phyloP scores from a whole-genome alignment of 2,888 invertebrate genomes.

The Miltochrista miniata region DNA sequence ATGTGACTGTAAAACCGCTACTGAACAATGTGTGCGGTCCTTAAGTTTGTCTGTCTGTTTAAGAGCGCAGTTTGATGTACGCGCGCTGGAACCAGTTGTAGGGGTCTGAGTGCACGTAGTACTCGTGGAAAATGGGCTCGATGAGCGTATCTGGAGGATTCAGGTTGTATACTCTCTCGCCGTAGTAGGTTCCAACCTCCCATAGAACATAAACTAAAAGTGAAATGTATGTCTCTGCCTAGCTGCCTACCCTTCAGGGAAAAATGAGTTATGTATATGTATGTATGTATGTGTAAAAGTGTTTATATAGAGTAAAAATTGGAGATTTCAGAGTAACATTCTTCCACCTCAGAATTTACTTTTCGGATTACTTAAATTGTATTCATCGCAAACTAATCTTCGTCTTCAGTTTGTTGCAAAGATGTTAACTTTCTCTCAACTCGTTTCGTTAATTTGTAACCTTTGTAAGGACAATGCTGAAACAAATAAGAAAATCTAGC shows the following conservation, averaged over 20 bases:
- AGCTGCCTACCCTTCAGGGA: too few species aligned
- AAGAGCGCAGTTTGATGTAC: conserved; percentile 80
- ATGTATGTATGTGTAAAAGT: too few species aligned
- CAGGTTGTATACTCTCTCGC: conserved; percentile 91
- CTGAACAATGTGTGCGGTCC: background rate
- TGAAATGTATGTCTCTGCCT: too few species aligned
- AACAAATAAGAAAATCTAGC: background rate
- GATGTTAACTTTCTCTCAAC: background rate
- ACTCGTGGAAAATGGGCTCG: conserved; percentile 87
- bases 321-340: too few species aligned
- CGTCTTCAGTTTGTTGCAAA: too few species aligned
- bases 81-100: conserved; percentile 79
- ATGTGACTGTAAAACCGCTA: background rate
- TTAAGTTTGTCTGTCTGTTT: conserved; percentile 37
- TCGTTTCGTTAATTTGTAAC: background rate
- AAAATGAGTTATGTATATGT: too few species aligned
- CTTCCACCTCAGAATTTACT: too few species aligned
- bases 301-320: too few species aligned
- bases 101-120: conserved; percentile 86
- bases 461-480: background rate
- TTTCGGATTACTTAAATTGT: too few species aligned
- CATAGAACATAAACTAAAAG: too few species aligned
- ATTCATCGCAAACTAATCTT: too few species aligned
- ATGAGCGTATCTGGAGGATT: conserved; percentile 85
- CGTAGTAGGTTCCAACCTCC: conserved; percentile 94